Evolutionary conservation across 2,113 vertebrate species (phyloP), one percentile per base, ranked within the genome.

Genomic region (Globicephala melas): DNA sequence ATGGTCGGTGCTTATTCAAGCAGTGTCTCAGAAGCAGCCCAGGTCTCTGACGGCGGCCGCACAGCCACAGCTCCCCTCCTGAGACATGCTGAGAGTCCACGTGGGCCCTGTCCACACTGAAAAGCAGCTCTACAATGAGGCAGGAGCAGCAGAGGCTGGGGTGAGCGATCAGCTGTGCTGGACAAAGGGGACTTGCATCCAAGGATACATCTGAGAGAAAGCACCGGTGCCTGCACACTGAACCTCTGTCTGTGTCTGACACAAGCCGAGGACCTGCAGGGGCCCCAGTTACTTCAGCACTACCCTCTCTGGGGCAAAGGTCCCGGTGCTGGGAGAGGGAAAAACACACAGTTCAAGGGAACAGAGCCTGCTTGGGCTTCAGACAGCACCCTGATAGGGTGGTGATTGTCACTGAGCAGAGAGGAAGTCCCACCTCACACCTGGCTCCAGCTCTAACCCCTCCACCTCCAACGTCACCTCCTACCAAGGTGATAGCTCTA

Each of bases 221-320:
- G 11, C 5, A 0, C 21, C 1, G 1, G 33, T n/a, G 12, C 53
- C 33, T 58, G 77, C 21, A 8, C 63, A 31, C 26, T 6, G 63
- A 13, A 65, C 63, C 63, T 31, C 63, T 31, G 63, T 15, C 26
- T 31, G 28, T 65, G 63, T 12, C 63, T 65, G 26, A 65, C 11
- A 31, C 1, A 1, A 58, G 53, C 33, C 5, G 4, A 58, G 53
- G 58, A 26, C 4, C 12, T 58, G 8, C 11, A 15, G 20, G 33
- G 50, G 20, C 33, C 50, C n/a, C 11, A n/a, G 11, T 55, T 79
- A 12, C 20, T 21, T 25, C 20, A 14, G 71, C 38, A 26, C 38
- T 14, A 25, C 23, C 71, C 25, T 23, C 71, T 8, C 38, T 12
- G 53, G 33, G 1, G 33, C 31, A 79, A 55, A 13, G 20, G 60